These are phyloP conservation scores for Florisuga fusca DNA, from an alignment of 2,797 vertebrate genomes.

Conservation along the genomic window DNA sequence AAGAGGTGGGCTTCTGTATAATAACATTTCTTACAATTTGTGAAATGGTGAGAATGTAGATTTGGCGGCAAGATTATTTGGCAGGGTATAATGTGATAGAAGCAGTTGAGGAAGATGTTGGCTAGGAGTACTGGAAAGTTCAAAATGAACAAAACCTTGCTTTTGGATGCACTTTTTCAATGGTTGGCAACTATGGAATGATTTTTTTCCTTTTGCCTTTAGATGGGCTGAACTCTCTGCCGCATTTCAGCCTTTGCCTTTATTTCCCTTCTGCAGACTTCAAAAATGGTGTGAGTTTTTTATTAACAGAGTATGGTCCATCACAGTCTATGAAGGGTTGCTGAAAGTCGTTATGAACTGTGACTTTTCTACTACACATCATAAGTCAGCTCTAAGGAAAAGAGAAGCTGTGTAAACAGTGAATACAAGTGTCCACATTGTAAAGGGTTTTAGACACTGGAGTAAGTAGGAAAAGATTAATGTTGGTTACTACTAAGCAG, in stretches of 20 bases:
- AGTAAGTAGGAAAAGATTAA: background rate
- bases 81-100: background rate
- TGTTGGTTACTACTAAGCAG: background rate
- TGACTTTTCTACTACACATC: background rate
- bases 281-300: background rate
- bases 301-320: background rate
- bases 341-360: background rate
- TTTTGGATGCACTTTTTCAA: background rate
- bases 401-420: background rate
- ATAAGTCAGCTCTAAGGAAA: background rate
- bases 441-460: background rate
- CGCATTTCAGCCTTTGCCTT: background rate
- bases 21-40: background rate
- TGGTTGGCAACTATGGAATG: background rate
- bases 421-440: background rate
- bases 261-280: background rate
- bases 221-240: background rate
- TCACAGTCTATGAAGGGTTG: background rate
- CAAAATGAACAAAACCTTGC: background rate
- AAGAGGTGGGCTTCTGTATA: background rate
- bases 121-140: background rate
- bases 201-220: conserved; percentile 7
- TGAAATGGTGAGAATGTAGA: background rate
- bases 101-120: background rate
- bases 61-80: background rate